Evolutionary conservation across 2,888 invertebrate genomes (phyloP).

Genomic region (Dynastes tityus): DNA sequence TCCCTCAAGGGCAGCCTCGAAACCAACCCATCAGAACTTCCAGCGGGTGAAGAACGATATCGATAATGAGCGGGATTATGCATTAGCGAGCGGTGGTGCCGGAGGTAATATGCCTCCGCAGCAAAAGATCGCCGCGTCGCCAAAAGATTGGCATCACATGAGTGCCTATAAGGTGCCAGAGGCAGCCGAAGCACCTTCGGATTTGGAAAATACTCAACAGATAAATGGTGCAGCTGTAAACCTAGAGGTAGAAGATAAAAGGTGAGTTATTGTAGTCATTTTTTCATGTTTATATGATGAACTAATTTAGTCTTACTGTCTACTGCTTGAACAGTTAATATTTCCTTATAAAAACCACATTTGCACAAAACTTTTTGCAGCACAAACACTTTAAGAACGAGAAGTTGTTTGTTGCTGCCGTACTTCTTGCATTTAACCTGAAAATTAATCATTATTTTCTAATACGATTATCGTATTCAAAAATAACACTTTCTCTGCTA

Average conservation of each 20-base stretch:
- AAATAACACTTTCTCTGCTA: too few species aligned
- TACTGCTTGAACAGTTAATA: too few species aligned
- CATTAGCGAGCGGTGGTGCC: constrained; percentile 46
- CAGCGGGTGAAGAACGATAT: constrained; percentile 70
- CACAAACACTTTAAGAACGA: not conserved
- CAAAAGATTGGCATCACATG: constrained; percentile 57
- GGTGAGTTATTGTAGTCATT: constrained; percentile 51
- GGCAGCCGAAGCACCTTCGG: constrained; percentile 60
- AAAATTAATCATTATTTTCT: not conserved
- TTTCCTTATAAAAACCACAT: too few species aligned
- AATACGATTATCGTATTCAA: too few species aligned
- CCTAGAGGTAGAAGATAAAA: constrained; percentile 62
- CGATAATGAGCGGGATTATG: constrained; percentile 68
- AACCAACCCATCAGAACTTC: constrained; percentile 71
- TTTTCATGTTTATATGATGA: too few species aligned
- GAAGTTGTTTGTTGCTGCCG: not conserved
- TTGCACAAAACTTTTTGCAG: too few species aligned
- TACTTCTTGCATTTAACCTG: not conserved
- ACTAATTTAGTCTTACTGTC: too few species aligned
- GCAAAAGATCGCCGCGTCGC: constrained; percentile 60
- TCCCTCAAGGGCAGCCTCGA: constrained; percentile 70
- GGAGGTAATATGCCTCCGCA: constrained; percentile 56
- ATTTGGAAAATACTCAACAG: constrained; percentile 56
- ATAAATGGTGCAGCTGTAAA: constrained; percentile 59
- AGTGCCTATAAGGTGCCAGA: constrained; percentile 60